Base-by-base conservation (phyloP, 2,113 vertebrate species). In the Channa maculata region DNA sequence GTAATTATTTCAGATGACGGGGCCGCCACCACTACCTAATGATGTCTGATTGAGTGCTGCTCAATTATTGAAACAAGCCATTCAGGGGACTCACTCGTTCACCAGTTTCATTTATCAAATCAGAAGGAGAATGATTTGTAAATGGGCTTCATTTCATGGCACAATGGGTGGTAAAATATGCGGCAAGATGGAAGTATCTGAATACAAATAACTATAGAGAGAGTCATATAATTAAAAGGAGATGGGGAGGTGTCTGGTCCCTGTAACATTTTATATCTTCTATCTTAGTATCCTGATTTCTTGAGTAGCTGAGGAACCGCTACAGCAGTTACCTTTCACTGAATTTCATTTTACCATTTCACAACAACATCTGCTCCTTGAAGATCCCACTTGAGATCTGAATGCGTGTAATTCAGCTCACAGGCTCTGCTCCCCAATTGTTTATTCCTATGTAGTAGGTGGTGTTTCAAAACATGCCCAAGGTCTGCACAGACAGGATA, bases 21-120 rank as follows among this genome's bases (percentile, higher is more conserved):
- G 75, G 84, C 72, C 72, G 78, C 77, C 71, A 79, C 64, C 63
- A 3, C 69, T 54, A 74, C 59, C 75, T 77, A 81, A 86, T 82
- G 87, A 69, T 83, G 82, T 88, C 89, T 93, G 92, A 92, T 91
- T 91, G 89, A 89, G 75, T 82, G 85, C 55, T 84, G 83, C 86
- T 92, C 91, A 93, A 92, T 94, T 93, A 94, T 92, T 93, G 86
- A 90, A 92, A 90, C 83, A 79, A 87, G 88, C 82, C 66, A 75
- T 89, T 85, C 78, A 72, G 72, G 59, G 79, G 79, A 77, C 77
- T 73, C 75, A 83, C 67, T 79, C 72, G 37, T 87, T 84, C 81
- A 65, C 59, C 76, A 59, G 65, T 69, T 89, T 85, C 69, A 88
- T 91, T 93, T 91, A 89, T 85, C 87, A 83, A 87, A 87, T 91